These are phyloP conservation scores for Vombatus ursinus DNA, from an alignment of 2,113 vertebrate species.

Conservation along the genomic window DNA sequence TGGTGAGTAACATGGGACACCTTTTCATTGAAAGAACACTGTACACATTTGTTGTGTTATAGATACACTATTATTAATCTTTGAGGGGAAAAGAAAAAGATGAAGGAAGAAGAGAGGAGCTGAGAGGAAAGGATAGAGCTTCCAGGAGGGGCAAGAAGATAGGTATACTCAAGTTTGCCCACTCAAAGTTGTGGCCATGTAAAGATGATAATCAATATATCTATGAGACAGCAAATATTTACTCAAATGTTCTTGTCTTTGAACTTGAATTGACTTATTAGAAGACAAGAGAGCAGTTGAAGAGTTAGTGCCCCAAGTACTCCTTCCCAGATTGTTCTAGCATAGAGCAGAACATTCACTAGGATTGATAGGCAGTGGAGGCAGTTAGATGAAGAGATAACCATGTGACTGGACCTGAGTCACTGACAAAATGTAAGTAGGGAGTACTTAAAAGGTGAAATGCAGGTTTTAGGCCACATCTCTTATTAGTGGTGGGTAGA, in stretches of 20 bases:
- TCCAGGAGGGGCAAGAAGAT: neutral
- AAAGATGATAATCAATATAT: neutral
- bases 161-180: neutral
- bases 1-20: neutral
- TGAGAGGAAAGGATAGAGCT: neutral
- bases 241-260: neutral
- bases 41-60: neutral
- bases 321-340: neutral
- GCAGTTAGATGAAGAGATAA: neutral
- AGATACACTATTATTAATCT: neutral
- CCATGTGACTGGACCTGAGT: neutral
- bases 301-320: neutral
- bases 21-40: too few species aligned
- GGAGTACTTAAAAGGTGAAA: neutral
- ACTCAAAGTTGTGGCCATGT: neutral
- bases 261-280: neutral
- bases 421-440: neutral
- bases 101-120: neutral
- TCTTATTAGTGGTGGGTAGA: neutral
- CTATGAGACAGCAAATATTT: neutral
- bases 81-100: neutral
- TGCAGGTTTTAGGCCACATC: neutral
- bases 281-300: neutral
- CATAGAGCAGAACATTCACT: neutral
- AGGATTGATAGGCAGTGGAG: neutral